Base-by-base conservation (phyloP, 2,888 invertebrate species). In the Fabriciana adippe region DNA sequence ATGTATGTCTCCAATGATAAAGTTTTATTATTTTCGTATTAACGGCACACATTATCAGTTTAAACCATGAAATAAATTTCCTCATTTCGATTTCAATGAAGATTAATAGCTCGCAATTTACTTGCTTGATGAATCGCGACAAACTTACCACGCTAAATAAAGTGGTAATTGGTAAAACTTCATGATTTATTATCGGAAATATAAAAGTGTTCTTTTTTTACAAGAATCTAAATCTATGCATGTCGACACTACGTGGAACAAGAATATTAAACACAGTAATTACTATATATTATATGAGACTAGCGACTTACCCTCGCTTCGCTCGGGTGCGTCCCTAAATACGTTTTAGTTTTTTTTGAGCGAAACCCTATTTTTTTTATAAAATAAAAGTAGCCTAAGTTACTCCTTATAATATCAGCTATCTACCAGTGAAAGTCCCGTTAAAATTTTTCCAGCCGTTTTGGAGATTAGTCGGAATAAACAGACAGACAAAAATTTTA, bases 41-140 rank as follows among this genome's bases (percentile, higher is more conserved):
- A 59, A 55, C 55, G 60, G 56, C 60, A 68, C 41, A 63, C 55
- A 70, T 59, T 63, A 70, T 65, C 55, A 71, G 56, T 26, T 56
- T 64, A 51, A 66, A 66, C 55, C 64, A 56, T 61, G 68, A 68
- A 71, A 67, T 61, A 64, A 64, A 64, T 61, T 71, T 71, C 70
- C 68, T 71, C 69, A 71, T 68, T 73, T 71, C 60, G 55, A 71
- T 68, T 73, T 66, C 64, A 73, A 70, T 73, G 71, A 69, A 68
- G 69, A 73, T 73, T 73, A 69, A 71, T 71, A 66, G 69, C 63
- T 41, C 55, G 69, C 64, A 71, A 69, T 71, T 68, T 73, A 55
- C 55, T 55, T 54, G 64, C 21, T 66, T 68, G 66, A 62, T 65
- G 67, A 61, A 59, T 71, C 61, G 66, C 63, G 62, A 59, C 65